Base-by-base conservation (phyloP, 2,113 vertebrate species). In the Anarrhichthys ocellatus region DNA sequence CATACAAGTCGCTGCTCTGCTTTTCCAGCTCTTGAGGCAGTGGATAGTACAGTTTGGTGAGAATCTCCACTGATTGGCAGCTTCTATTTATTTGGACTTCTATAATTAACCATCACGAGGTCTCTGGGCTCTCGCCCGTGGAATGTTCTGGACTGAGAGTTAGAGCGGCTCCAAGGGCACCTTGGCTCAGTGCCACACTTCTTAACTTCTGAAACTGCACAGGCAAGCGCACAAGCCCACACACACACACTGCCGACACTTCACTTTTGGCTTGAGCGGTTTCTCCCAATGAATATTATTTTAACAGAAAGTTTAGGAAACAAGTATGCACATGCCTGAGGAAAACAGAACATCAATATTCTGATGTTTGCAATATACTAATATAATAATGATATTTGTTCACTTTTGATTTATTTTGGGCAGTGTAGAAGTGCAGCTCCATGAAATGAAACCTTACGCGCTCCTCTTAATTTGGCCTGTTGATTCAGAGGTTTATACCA, bases 1-100 rank as follows among this genome's bases (percentile, higher is more conserved):
- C 14, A 29, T 48, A 32, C 50, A 27, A 18, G 32, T 82, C 59
- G 71, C 66, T 64, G 34, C 44, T 74, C 48, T 80, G 59, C 52
- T 71, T 71, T 40, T 81, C 42, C 68, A 83, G 68, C 69, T 74
- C 66, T 58, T 72, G 50, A 62, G 76, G 64, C 64, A 63, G 66
- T 65, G 62, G 44, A 52, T 38, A 38, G 66, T 56, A 66, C 75
- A 79, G 61, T 71, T 70, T 71, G 76, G 71, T 70, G 78, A 76
- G 76, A 83, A 50, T 74, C 76, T 69, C 69, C 46, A 78, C 38
- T 93, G 93, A 94, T 82, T 93, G 94, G 92, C 92, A 92, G 88
- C 69, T 87, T 83, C 74, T 82, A 86, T 90, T 83, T 86, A 86
- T 90, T 86, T 83, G 80, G 36, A 73, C 29, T 38, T 64, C 64